Evolutionary conservation across 2,797 vertebrate genomes (phyloP).

Genomic region (Acipenser oxyrinchus): DNA sequence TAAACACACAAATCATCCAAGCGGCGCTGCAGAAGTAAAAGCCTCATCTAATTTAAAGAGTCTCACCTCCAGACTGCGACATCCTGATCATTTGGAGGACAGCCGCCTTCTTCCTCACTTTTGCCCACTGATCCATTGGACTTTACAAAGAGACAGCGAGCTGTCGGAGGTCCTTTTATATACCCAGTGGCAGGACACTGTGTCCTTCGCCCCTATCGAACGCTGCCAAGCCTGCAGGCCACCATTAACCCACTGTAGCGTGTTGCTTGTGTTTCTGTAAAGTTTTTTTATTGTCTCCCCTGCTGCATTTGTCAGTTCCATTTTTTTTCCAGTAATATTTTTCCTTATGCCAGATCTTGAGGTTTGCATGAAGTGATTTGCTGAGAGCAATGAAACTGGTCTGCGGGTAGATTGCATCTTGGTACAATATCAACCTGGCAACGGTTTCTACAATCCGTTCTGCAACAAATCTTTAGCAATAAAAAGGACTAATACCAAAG

Average conservation of each 20-base stretch:
- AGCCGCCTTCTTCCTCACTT: slow-evolving; percentile 23
- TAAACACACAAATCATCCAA: too few relatives aligned
- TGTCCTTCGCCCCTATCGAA: slow-evolving; percentile 53
- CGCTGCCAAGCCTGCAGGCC: slow-evolving; percentile 32
- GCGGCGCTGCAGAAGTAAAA: too few relatives aligned
- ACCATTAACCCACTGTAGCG: slow-evolving; percentile 29
- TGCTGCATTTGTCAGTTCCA: background rate
- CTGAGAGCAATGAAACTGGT: too few relatives aligned
- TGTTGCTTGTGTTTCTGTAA: too few relatives aligned
- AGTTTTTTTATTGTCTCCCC: too few relatives aligned
- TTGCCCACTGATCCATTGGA: slow-evolving; percentile 33
- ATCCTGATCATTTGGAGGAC: slow-evolving; percentile 22
- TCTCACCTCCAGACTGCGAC: slow-evolving; percentile 41
- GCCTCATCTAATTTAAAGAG: background rate
- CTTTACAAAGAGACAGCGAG: slow-evolving; percentile 12
- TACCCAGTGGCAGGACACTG: slow-evolving; percentile 29
- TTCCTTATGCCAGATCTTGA: too few relatives aligned
- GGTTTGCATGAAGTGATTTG: too few relatives aligned
- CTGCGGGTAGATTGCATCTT: too few relatives aligned
- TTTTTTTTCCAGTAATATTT: background rate
- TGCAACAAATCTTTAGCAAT: too few relatives aligned
- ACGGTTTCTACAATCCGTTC: too few relatives aligned
- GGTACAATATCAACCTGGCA: too few relatives aligned
- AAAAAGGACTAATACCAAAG: too few relatives aligned
- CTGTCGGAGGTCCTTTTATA: slow-evolving; percentile 45